Evolutionary conservation across 2,113 vertebrate genomes (phyloP).

Genomic region (Grammomys dolichurus): DNA sequence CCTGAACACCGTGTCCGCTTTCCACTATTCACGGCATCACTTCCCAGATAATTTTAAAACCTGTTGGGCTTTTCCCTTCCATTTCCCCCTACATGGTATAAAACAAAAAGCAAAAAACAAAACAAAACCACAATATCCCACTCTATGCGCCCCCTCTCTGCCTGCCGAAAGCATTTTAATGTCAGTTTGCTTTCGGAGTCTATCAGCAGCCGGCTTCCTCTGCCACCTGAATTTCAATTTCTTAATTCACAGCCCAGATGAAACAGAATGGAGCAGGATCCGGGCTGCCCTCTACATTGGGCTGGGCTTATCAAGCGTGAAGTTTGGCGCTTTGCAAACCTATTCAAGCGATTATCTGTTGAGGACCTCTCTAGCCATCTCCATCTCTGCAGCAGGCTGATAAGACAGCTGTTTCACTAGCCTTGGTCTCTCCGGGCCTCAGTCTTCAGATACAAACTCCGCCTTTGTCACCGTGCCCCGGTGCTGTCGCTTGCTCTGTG

Average conservation of each 20-base stretch:
- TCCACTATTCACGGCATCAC: not conserved
- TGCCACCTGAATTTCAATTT: slow-evolving; percentile 89
- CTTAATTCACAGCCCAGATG: slow-evolving; percentile 88
- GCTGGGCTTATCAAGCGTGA: slow-evolving; percentile 88
- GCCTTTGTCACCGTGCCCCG: slow-evolving; percentile 87
- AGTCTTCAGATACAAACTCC: slow-evolving; percentile 83
- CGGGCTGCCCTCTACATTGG: slow-evolving; percentile 84
- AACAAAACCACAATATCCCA: slow-evolving; percentile 50
- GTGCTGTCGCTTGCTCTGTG: slow-evolving; percentile 84
- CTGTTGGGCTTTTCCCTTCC: slow-evolving; percentile 36
- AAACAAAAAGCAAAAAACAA: not conserved
- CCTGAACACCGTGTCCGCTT: slow-evolving; percentile 3
- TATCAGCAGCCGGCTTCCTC: slow-evolving; percentile 82
- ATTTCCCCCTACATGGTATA: not conserved
- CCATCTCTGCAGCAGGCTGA: slow-evolving; percentile 90
- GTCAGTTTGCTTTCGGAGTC: slow-evolving; percentile 84
- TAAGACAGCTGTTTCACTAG: slow-evolving; percentile 90
- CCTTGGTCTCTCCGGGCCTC: slow-evolving; percentile 85
- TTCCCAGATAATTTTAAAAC: slow-evolving; percentile 63
- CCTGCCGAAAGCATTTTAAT: slow-evolving; percentile 78
- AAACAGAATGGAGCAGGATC: slow-evolving; percentile 84
- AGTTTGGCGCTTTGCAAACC: slow-evolving; percentile 89
- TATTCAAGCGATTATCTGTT: slow-evolving; percentile 90
- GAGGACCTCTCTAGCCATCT: slow-evolving; percentile 90
- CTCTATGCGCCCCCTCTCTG: slow-evolving; percentile 76